Percentiles rank a stretch among this genome's conserved stretches.
Conservation (phyloP, 2,888 invertebrate species). For the Adelognathus sp. region DNA sequence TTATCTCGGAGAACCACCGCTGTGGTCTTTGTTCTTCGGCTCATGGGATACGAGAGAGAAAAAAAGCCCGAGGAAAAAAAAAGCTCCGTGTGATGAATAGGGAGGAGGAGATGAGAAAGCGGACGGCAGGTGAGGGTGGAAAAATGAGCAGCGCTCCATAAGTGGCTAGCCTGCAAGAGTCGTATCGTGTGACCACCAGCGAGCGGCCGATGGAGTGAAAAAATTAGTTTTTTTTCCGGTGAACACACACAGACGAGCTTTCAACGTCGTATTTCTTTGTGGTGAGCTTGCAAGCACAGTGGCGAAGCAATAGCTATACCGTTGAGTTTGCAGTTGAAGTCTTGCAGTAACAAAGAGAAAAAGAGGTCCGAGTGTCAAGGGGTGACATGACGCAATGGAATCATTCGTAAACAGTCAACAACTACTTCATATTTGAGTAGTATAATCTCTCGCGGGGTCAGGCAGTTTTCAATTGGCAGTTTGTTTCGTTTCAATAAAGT, state of each 20-base stretch:
- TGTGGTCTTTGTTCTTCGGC: background rate
- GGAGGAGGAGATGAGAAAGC: background rate
- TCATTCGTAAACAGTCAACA: too few relatives aligned
- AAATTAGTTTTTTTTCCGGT: slow-evolving; percentile 10
- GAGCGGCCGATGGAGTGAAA: slow-evolving; percentile 13
- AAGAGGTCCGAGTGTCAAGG: too few relatives aligned
- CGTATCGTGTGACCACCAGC: background rate
- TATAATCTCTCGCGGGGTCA: too few relatives aligned
- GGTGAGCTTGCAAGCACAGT: background rate
- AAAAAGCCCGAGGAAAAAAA: background rate
- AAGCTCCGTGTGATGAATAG: background rate
- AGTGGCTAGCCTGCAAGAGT: background rate
- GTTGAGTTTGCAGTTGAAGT: too few relatives aligned
- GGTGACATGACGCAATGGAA: too few relatives aligned
- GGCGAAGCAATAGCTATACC: too few relatives aligned
- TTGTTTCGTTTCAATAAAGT: background rate
- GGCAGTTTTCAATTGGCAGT: too few relatives aligned
- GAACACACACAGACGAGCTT: background rate
- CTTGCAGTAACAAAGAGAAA: too few relatives aligned
- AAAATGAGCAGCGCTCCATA: slow-evolving; percentile 12
- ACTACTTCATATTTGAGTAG: too few relatives aligned
- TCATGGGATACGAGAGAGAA: background rate
- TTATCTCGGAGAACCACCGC: background rate
- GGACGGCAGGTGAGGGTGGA: background rate
- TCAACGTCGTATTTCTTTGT: background rate